A percentile compares a stretch with the other conserved stretches of the same genome.
phyloP scores from a whole-genome alignment of 2,888 invertebrate species.

The Nomada flava region DNA sequence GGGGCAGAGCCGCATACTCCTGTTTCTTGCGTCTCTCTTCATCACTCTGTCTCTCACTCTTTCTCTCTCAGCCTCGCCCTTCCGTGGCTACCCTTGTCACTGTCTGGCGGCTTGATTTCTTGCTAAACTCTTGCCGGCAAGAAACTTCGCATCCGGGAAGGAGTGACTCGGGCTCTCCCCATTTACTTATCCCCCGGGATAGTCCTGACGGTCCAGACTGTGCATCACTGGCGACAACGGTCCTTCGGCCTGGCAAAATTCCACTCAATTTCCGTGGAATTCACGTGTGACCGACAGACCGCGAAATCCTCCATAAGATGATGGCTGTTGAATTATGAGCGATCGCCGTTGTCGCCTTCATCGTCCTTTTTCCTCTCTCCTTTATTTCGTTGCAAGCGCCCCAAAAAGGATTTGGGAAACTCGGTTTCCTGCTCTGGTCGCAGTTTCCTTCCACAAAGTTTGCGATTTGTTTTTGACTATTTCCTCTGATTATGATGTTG shows the following conservation, averaged over 20 bases:
- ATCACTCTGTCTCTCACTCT: not conserved
- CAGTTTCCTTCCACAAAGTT: no score
- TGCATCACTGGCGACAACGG: constrained; percentile 54
- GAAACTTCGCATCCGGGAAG: constrained; percentile 70
- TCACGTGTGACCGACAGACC: constrained; percentile 39
- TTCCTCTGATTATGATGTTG: no score
- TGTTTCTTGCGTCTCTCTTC: constrained; percentile 55
- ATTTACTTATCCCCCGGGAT: constrained; percentile 70
- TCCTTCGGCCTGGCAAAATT: constrained; percentile 60
- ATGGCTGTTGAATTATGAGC: constrained; percentile 17
- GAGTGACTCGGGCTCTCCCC: constrained; percentile 66
- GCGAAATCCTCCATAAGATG: constrained; percentile 34
- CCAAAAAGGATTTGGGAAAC: no score
- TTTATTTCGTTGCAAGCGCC: not conserved
- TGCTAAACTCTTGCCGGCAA: constrained; percentile 73
- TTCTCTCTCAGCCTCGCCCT: not conserved
- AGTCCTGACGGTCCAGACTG: constrained; percentile 38
- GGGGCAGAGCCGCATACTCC: constrained; percentile 44
- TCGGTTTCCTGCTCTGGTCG: no score
- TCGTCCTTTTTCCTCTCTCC: not conserved
- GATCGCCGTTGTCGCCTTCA: not conserved
- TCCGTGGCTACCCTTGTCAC: constrained; percentile 65
- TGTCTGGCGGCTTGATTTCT: constrained; percentile 77
- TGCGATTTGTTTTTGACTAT: no score
- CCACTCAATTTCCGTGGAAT: constrained; percentile 59